Base-by-base conservation (phyloP, 1,140 invertebrate species). In the Euwallacea fornicatus region DNA sequence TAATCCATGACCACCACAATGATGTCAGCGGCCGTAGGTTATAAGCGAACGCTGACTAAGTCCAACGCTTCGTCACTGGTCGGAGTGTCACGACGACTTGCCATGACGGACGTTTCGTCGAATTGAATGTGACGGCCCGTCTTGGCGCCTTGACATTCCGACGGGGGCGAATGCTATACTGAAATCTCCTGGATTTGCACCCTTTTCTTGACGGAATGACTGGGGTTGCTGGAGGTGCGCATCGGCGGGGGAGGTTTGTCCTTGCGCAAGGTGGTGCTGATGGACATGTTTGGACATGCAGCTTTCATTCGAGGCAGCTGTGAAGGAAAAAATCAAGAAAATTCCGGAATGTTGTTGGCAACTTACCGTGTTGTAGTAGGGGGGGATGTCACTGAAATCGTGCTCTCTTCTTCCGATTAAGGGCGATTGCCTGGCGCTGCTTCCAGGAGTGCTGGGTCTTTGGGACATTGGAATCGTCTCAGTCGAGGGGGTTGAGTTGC, bases 101-200 rank as follows among this genome's bases (percentile, higher is more conserved):
- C 13, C 46, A 50, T 50, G 11, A 15, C 11, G 11, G 54, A 70
- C 21, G 68, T 58, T 61, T 46, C 62, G 15, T 61, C 69, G 42
- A 59, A 71, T 42, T 66, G 42, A 44, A 60, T 60, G 44, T 66
- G 69, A 66, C 69, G 69, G n/a, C 56, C 58, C 6, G 66, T 42
- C 58, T 21, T 70, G 53, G 7, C 60, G 46, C 11, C 60, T 53
- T 63, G 68, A 62, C 60, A 47, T 58, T 10, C 41, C 55, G 53
- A 44, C 55, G 54, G n/a, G 16, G 56, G 56, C 71, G 70, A 73
- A 66, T 84, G 85, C 84, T 87, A 88, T 85, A 88, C 87, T 47
- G 86, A 86, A 77, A 88, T 88, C 77, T 88, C 87, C 80, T 88
- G 87, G 71, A 88, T 88, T 80, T 88, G 87, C 65, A 88, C 87